Conservation (phyloP, 2,888 invertebrate genomes). For the Artemia sinica region DNA sequence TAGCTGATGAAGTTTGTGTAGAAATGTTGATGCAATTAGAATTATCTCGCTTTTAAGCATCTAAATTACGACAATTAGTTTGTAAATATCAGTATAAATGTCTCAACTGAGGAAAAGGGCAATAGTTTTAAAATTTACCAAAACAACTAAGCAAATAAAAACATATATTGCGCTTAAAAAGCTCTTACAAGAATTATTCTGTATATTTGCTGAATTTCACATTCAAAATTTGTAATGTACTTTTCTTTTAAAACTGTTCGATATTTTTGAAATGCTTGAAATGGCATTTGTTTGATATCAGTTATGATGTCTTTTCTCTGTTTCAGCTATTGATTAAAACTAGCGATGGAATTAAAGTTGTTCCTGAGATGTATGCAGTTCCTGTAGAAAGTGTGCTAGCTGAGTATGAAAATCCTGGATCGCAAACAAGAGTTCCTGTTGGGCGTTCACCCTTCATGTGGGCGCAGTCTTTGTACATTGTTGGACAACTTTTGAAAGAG, state of each 20-base stretch:
- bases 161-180: neutral
- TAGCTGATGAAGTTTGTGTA: too few species aligned
- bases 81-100: too few species aligned
- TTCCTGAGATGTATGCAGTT: slow-evolving; percentile 86
- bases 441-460: slow-evolving; percentile 90
- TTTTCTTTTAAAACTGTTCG: neutral
- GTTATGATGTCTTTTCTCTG: neutral
- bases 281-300: neutral
- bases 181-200: slow-evolving; percentile 13
- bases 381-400: slow-evolving; percentile 59
- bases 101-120: too few species aligned
- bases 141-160: too few species aligned
- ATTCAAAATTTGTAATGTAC: neutral
- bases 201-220: slow-evolving; percentile 31
- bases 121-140: too few species aligned
- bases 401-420: slow-evolving; percentile 82
- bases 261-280: neutral
- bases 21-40: too few species aligned
- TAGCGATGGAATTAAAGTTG: slow-evolving; percentile 67
- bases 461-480: slow-evolving; percentile 92
- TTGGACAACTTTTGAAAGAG: slow-evolving; percentile 82
- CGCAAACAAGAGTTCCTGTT: slow-evolving; percentile 61
- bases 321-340: slow-evolving; percentile 50
- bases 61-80: too few species aligned
- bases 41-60: too few species aligned